Evolutionary conservation across 2,888 invertebrate genomes (phyloP).

Genomic region (Drosophila diplacantha): DNA sequence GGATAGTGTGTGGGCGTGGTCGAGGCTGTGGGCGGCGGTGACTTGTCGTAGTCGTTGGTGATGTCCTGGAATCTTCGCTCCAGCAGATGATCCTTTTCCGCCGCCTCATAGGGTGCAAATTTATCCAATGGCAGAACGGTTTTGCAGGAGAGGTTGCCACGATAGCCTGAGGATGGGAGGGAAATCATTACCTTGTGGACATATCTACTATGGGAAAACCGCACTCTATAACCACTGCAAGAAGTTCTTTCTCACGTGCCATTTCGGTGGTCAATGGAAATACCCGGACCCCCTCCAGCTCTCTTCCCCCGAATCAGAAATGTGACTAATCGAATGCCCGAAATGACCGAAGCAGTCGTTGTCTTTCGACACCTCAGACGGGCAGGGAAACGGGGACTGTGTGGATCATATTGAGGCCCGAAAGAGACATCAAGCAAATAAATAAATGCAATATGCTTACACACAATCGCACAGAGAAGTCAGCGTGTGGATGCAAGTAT

Average conservation of each 20-base stretch:
- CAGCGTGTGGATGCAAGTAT: slow-evolving; percentile 20
- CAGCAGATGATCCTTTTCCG: slow-evolving; percentile 74
- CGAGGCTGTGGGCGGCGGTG: slow-evolving; percentile 70
- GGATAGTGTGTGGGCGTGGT: slow-evolving; percentile 69
- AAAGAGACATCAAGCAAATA: slow-evolving; percentile 57
- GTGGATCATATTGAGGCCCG: slow-evolving; percentile 56
- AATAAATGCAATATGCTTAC: slow-evolving; percentile 47
- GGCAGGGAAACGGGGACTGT: slow-evolving; percentile 33
- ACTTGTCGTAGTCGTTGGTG: slow-evolving; percentile 75
- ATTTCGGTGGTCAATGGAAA: slow-evolving; percentile 45
- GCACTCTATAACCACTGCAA: not conserved
- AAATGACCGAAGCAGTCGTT: slow-evolving; percentile 38
- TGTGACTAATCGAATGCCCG: slow-evolving; percentile 65
- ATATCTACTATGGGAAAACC: slow-evolving; percentile 1
- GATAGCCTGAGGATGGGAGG: slow-evolving; percentile 64
- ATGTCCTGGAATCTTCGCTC: slow-evolving; percentile 76
- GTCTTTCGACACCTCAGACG: slow-evolving; percentile 64
- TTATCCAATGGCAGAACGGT: slow-evolving; percentile 77
- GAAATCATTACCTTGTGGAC: not conserved
- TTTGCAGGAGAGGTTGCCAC: slow-evolving; percentile 76
- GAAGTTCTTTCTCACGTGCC: slow-evolving; percentile 58
- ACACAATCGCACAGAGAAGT: slow-evolving; percentile 4
- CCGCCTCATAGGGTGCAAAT: slow-evolving; percentile 71
- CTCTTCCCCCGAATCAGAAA: slow-evolving; percentile 29
- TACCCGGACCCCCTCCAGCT: slow-evolving; percentile 8